These are phyloP conservation scores for Pluvialis apricaria DNA, from an alignment of 2,113 vertebrate species.

Conservation along the genomic window DNA sequence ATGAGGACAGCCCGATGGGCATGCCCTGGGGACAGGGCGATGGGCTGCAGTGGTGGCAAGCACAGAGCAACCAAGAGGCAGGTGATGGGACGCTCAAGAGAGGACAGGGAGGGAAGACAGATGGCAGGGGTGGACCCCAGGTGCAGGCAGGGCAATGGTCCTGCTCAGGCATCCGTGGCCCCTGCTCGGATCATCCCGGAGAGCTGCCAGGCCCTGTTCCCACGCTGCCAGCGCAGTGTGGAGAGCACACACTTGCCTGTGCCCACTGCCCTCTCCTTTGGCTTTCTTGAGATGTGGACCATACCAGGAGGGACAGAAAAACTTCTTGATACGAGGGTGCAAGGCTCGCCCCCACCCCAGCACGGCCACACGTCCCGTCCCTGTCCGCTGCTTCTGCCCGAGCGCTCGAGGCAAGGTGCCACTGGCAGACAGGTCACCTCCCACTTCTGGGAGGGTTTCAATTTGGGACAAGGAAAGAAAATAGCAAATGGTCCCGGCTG, in stretches of 20 bases:
- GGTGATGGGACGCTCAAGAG: not conserved
- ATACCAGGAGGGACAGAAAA: not conserved
- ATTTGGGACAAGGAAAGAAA: constrained; percentile 46
- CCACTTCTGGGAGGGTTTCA: not conserved
- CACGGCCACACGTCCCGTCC: rapidly evolving
- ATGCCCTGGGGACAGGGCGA: not conserved
- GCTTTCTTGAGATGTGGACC: not conserved
- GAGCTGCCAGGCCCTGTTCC: not conserved
- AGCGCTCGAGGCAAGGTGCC: rapidly evolving
- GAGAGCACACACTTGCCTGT: not conserved
- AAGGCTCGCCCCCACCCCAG: not conserved
- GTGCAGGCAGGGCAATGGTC: not conserved
- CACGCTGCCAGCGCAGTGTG: not conserved
- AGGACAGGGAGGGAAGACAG: not conserved
- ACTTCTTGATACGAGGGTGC: rapidly evolving
- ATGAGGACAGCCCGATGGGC: not conserved
- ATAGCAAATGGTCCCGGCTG: constrained; percentile 66
- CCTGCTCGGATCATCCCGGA: not conserved
- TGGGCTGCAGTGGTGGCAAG: not conserved
- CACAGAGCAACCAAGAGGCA: not conserved
- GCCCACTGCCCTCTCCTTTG: not conserved
- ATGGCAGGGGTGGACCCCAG: not conserved
- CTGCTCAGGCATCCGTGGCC: not conserved
- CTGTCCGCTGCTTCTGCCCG: not conserved
- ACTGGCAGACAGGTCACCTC: not conserved